A percentile compares a stretch with the other conserved stretches of the same genome.
phyloP scores from a whole-genome alignment of 2,888 invertebrate species.

The Conomelus anceps region DNA sequence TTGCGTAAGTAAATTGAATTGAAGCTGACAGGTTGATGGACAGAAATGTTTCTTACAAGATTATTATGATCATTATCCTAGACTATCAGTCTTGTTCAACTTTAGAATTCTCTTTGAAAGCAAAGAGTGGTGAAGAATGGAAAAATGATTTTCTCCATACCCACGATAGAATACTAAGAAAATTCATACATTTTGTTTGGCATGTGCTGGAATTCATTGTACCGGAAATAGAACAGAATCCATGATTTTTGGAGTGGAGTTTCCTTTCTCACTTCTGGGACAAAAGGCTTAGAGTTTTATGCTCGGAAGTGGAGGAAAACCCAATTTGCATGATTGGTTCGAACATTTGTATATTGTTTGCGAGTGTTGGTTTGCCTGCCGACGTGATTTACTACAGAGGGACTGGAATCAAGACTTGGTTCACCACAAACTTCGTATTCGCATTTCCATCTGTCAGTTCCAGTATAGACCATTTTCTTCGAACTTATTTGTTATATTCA shows the following conservation, averaged over 20 bases:
- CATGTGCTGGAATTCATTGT: background rate
- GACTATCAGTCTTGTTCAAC: too few species aligned
- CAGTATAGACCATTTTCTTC: background rate
- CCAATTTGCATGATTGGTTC: background rate
- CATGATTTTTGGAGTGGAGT: background rate
- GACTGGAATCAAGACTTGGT: background rate
- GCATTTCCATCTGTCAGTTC: background rate
- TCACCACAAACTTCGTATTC: background rate
- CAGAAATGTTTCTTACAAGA: too few species aligned
- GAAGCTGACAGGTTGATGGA: too few species aligned
- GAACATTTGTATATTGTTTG: background rate
- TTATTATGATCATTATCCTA: too few species aligned
- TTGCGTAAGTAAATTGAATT: too few species aligned
- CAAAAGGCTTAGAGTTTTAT: background rate
- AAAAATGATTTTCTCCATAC: too few species aligned
- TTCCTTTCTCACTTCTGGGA: background rate
- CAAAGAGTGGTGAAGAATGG: too few species aligned
- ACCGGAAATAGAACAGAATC: background rate
- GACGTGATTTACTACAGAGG: background rate
- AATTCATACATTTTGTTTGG: background rate
- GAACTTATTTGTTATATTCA: background rate
- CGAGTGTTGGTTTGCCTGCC: background rate
- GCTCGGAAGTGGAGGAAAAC: background rate
- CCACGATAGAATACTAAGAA: too few species aligned
- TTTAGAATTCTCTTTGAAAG: too few species aligned